A percentile compares a stretch with the other conserved stretches of the same genome.
Evolutionary conservation across 2,113 vertebrate genomes (phyloP).

Genomic region (Callithrix jacchus): DNA sequence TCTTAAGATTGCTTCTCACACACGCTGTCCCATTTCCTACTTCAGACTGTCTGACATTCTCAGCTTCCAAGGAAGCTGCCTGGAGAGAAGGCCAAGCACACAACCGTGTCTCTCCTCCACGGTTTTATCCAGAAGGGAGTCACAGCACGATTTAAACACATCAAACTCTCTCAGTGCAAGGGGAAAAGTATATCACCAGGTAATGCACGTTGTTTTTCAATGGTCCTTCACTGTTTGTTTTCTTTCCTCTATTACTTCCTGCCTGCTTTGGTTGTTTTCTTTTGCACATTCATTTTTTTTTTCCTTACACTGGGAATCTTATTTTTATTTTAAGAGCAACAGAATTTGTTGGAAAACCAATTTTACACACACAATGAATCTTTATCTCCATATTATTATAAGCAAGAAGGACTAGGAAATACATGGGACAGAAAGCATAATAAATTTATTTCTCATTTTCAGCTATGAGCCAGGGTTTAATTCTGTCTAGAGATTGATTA

Average conservation of each 20-base stretch:
- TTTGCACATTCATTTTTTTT: background rate
- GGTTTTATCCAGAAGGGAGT: background rate
- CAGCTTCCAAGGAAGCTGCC: background rate
- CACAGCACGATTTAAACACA: background rate
- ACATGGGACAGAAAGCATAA: conserved; percentile 52
- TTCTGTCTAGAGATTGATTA: conserved; percentile 46
- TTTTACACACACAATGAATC: conserved; percentile 72
- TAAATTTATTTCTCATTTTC: conserved; percentile 70
- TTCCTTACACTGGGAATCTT: conserved; percentile 53
- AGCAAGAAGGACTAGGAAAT: conserved; percentile 47
- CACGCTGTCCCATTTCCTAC: background rate
- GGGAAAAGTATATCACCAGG: background rate
- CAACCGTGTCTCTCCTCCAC: background rate
- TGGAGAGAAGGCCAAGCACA: background rate
- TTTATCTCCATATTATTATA: conserved; percentile 75
- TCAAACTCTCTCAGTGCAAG: background rate
- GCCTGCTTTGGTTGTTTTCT: conserved; percentile 44
- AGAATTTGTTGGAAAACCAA: conserved; percentile 71
- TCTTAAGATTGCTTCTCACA: background rate
- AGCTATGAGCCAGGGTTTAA: conserved; percentile 35
- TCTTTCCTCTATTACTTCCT: conserved; percentile 17
- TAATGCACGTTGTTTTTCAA: background rate
- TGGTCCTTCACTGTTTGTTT: conserved; percentile 40
- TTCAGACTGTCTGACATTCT: background rate
- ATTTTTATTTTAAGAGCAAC: conserved; percentile 70